Conservation (phyloP, 2,888 invertebrate genomes). For the Lepidocyrtinus sp. region DNA sequence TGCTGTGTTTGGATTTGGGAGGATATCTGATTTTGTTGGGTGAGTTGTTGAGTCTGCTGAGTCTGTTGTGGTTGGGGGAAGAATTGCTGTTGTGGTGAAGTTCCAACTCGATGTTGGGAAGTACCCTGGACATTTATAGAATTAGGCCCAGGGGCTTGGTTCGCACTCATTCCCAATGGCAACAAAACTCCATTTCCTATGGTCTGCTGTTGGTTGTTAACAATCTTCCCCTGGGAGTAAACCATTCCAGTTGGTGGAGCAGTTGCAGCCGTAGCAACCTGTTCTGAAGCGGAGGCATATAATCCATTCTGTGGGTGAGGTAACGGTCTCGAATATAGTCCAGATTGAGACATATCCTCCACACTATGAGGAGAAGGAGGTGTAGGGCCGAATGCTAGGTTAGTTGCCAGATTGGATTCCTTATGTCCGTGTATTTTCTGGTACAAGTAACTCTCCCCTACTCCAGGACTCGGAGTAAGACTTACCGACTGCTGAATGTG, state of each 20-base stretch:
- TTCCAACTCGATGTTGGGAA: background rate
- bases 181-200: slow-evolving; percentile 41
- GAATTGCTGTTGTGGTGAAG: slow-evolving; percentile 20
- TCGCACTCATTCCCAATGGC: slow-evolving; percentile 42
- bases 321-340: slow-evolving; percentile 20
- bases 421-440: slow-evolving; percentile 35
- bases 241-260: slow-evolving; percentile 20
- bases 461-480: background rate
- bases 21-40: slow-evolving; percentile 25
- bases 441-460: slow-evolving; percentile 43
- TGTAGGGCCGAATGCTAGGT: slow-evolving; percentile 45
- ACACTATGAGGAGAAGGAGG: slow-evolving; percentile 50
- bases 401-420: slow-evolving; percentile 5
- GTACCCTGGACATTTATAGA: background rate
- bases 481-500: background rate
- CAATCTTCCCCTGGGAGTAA: slow-evolving; percentile 32
- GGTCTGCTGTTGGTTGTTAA: slow-evolving; percentile 28
- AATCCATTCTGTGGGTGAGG: slow-evolving; percentile 33
- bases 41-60: background rate
- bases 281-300: slow-evolving; percentile 37
- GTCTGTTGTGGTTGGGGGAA: slow-evolving; percentile 1
- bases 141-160: background rate
- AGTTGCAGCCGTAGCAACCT: slow-evolving; percentile 21
- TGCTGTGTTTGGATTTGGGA: background rate
- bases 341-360: slow-evolving; percentile 22